Evolutionary conservation across 2,797 vertebrate genomes (phyloP).

Genomic region (Xiphorhynchus erythropygius): DNA sequence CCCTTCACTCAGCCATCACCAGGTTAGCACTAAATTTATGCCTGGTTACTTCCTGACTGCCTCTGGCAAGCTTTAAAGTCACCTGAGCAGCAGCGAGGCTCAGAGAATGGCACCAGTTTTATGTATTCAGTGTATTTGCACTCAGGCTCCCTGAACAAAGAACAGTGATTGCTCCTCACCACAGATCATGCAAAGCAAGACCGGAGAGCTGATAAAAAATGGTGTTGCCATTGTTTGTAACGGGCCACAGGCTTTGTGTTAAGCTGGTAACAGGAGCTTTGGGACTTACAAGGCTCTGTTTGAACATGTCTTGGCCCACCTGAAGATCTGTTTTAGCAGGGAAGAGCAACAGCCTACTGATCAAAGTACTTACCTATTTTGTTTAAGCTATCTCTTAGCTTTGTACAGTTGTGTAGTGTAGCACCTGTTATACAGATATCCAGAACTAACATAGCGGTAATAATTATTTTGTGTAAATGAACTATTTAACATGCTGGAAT

Average conservation of each 20-base stretch:
- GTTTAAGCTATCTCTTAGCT: neutral
- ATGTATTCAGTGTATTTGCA: neutral
- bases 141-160: neutral
- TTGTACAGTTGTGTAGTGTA: neutral
- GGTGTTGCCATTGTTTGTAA: neutral
- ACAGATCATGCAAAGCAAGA: neutral
- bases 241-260: neutral
- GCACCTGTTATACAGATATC: neutral
- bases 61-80: neutral
- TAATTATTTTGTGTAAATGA: neutral
- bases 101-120: neutral
- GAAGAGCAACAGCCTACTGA: neutral
- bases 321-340: neutral
- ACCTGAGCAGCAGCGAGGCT: neutral
- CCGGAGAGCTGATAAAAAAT: fast-evolving
- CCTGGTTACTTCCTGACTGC: neutral
- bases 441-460: neutral
- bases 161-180: neutral
- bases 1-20: neutral
- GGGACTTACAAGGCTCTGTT: neutral
- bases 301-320: neutral
- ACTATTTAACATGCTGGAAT: neutral
- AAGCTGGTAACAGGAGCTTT: neutral
- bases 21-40: neutral
- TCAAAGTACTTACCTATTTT: neutral